These are phyloP conservation scores for Ostrea edulis DNA, from an alignment of 1,140 invertebrate species.

Conservation along the genomic window DNA sequence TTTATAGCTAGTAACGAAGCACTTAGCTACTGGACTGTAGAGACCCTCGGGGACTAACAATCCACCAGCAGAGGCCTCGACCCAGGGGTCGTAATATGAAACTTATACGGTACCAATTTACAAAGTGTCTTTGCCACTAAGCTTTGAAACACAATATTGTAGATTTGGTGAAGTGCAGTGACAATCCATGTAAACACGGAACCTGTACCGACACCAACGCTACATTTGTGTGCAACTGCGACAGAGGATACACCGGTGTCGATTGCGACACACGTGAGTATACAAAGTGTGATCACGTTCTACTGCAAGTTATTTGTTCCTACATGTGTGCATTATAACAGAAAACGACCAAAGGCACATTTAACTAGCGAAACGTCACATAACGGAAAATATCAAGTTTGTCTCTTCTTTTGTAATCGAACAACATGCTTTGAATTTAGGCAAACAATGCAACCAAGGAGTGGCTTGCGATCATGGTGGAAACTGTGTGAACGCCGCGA, in stretches of 20 bases:
- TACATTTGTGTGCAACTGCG: neutral
- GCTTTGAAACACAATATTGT: neutral
- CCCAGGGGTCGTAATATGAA: too few relatives aligned
- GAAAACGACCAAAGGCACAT: neutral
- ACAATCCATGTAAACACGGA: conserved; percentile 15
- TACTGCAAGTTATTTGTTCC: neutral
- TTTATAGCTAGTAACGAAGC: too few relatives aligned
- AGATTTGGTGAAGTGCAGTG: neutral
- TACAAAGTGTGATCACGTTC: neutral
- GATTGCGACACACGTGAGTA: conserved; percentile 10
- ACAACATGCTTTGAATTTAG: neutral
- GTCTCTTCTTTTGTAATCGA: too few relatives aligned
- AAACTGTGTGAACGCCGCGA: neutral
- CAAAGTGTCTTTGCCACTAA: too few relatives aligned
- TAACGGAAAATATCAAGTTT: neutral
- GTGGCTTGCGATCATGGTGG: neutral
- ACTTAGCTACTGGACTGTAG: too few relatives aligned
- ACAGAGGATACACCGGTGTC: neutral
- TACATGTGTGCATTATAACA: neutral
- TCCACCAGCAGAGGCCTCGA: too few relatives aligned
- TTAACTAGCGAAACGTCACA: too few relatives aligned
- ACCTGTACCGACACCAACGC: neutral
- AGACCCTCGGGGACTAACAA: too few relatives aligned
- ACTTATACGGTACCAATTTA: too few relatives aligned
- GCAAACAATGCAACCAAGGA: neutral